Evolutionary conservation across 2,888 invertebrate genomes (phyloP).

Genomic region (Bembecia ichneumoniformis): DNA sequence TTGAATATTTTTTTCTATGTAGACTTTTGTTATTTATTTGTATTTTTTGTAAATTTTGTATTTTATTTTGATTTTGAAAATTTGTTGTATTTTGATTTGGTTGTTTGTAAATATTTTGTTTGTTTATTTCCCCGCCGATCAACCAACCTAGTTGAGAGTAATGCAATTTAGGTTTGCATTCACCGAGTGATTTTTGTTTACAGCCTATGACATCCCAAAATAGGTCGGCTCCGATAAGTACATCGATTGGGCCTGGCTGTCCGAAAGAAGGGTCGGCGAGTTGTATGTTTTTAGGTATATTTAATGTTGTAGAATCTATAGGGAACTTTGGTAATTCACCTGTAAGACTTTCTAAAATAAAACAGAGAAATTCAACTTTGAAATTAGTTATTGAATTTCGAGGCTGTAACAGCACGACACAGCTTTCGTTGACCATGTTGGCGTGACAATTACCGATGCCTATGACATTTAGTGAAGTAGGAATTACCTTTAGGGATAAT

Average conservation of each 20-base stretch:
- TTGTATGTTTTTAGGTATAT: not conserved
- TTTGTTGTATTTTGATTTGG: too few relatives aligned
- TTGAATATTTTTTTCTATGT: too few relatives aligned
- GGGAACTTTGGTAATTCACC: not conserved
- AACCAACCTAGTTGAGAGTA: not conserved
- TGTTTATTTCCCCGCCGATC: not conserved
- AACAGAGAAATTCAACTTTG: not conserved
- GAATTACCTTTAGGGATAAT: too few relatives aligned
- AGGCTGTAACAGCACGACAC: not conserved
- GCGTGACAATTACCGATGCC: not conserved
- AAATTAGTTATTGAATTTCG: not conserved
- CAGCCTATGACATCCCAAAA: not conserved
- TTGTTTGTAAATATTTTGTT: too few relatives aligned
- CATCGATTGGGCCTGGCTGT: too few relatives aligned
- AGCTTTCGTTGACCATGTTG: not conserved
- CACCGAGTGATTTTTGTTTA: not conserved
- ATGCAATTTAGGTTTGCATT: not conserved
- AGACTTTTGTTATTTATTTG: too few relatives aligned
- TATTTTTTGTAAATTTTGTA: too few relatives aligned
- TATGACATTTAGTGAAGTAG: not conserved
- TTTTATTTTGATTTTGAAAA: too few relatives aligned
- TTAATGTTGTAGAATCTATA: not conserved
- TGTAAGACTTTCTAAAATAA: not conserved
- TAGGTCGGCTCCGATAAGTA: too few relatives aligned
- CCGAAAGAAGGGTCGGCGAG: too few relatives aligned